These are phyloP conservation scores for Odontophorus gujanensis DNA, from an alignment of 2,113 vertebrate species.

Conservation along the genomic window DNA sequence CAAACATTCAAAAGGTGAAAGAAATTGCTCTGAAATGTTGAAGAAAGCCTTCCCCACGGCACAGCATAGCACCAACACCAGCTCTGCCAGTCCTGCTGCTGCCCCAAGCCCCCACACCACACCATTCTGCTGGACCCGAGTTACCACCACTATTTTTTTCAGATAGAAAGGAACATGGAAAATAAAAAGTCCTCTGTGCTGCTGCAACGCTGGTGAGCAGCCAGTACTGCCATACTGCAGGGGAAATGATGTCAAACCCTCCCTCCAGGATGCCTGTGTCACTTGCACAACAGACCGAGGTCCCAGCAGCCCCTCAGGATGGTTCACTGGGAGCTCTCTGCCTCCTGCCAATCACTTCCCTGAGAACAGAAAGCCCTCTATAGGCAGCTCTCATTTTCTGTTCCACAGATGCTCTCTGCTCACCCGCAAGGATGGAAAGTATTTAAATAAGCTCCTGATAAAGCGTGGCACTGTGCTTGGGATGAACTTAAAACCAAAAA, in stretches of 20 bases:
- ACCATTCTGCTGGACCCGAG: not conserved
- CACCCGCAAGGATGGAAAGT: not conserved
- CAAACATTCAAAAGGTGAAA: not conserved
- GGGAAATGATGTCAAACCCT: slow-evolving; percentile 59
- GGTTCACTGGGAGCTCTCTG: not conserved
- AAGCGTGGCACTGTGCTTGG: not conserved
- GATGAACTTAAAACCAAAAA: not conserved
- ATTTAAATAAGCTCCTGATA: not conserved
- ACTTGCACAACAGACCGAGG: slow-evolving; percentile 31
- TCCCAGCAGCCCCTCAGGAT: not conserved
- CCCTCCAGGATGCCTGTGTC: not conserved
- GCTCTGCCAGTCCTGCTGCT: rapidly evolving
- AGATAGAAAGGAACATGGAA: not conserved
- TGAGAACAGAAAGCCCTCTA: not conserved
- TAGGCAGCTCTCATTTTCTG: not conserved
- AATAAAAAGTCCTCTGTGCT: not conserved
- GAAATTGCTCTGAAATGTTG: not conserved
- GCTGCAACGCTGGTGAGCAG: not conserved
- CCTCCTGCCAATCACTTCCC: not conserved
- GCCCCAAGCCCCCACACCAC: not conserved
- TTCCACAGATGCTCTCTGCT: not conserved
- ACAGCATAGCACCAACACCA: not conserved
- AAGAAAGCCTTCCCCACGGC: not conserved
- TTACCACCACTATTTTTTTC: not conserved
- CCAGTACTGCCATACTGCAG: not conserved